These are phyloP conservation scores for Octonoba sinensis DNA, from an alignment of 2,888 invertebrate species.

Conservation along the genomic window DNA sequence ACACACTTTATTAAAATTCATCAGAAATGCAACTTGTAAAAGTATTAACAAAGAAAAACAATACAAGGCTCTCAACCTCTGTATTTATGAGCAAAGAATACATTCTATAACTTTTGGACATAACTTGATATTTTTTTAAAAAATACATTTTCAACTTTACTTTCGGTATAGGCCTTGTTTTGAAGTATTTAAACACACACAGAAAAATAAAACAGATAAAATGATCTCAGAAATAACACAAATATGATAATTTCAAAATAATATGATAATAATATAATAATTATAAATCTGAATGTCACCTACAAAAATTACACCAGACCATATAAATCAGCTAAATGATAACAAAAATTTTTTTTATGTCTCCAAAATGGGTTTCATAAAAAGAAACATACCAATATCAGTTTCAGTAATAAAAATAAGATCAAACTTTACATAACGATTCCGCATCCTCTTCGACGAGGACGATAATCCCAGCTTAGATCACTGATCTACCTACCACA, in stretches of 20 bases:
- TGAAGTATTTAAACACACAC: conserved; percentile 2
- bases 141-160: conserved; percentile 44
- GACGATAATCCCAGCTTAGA: not conserved
- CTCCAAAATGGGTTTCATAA: no score
- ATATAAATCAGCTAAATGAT: no score
- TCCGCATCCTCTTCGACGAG: no score
- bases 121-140: conserved; percentile 39
- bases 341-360: no score
- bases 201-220: conserved; percentile 1
- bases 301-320: not conserved
- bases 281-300: not conserved
- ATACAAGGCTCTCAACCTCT: conserved; percentile 58
- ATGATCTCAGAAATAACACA: not conserved
- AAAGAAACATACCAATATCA: no score
- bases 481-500: conserved; percentile 57
- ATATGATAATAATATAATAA: conserved; percentile 3
- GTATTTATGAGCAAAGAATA: conserved; percentile 62
- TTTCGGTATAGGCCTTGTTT: not conserved
- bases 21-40: conserved; percentile 65
- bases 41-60: conserved; percentile 64
- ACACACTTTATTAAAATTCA: conserved; percentile 65
- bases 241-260: not conserved
- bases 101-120: conserved; percentile 49
- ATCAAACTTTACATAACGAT: no score
- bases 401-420: no score